Conservation (phyloP, 2,797 vertebrate species). For the Masticophis lateralis region DNA sequence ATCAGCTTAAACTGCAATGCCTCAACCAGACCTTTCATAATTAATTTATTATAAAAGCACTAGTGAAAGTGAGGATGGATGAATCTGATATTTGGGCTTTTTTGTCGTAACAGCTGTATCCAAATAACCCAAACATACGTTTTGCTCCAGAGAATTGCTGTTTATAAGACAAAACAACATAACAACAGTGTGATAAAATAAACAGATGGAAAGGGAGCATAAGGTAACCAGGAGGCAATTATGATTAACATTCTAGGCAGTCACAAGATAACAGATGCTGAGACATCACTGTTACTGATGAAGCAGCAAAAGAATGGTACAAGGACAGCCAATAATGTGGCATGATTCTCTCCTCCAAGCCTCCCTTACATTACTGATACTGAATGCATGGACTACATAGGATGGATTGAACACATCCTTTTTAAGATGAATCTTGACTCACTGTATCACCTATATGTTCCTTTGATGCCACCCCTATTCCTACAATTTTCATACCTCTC, state of each 20-base stretch:
- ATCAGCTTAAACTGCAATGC: neutral
- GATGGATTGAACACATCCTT: neutral
- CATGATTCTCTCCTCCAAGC: neutral
- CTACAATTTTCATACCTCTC: neutral
- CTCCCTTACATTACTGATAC: neutral
- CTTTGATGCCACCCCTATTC: neutral
- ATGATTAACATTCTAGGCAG: conserved; percentile 27
- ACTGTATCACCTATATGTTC: too few species aligned
- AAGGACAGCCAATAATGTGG: neutral
- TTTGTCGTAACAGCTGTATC: neutral
- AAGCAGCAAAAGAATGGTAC: neutral
- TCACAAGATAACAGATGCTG: conserved; percentile 5
- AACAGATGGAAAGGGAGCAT: conserved; percentile 10
- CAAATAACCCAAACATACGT: neutral
- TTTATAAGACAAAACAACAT: neutral
- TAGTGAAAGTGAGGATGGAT: neutral
- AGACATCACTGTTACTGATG: neutral
- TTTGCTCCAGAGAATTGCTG: neutral
- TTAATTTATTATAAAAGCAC: conserved; percentile 11
- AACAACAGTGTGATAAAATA: neutral
- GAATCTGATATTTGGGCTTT: neutral
- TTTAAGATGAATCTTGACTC: neutral
- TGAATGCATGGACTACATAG: neutral
- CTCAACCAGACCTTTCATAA: neutral
- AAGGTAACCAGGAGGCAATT: conserved; percentile 10